Percentiles rank a stretch among this genome's conserved stretches.
Evolutionary conservation across 2,797 vertebrate genomes (phyloP).

Genomic region (Pogoniulus pusillus): DNA sequence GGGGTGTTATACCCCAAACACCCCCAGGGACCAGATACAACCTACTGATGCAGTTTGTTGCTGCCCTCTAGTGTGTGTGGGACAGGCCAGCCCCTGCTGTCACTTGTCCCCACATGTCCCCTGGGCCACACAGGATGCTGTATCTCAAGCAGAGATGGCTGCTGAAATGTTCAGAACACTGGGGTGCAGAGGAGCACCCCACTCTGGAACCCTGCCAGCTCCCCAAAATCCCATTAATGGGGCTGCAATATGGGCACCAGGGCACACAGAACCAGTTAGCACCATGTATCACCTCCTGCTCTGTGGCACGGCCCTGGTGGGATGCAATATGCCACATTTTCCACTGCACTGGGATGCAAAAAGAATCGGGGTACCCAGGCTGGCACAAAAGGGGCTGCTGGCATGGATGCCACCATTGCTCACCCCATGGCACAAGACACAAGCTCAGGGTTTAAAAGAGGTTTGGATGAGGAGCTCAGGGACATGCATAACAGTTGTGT

Average conservation of each 20-base stretch:
- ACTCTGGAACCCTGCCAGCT: no score
- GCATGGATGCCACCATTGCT: rapidly evolving
- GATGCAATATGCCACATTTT: rapidly evolving
- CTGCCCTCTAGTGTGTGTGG: conserved; percentile 71
- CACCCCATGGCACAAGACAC: not conserved
- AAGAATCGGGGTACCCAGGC: not conserved
- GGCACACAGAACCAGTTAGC: not conserved
- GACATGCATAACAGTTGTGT: no score
- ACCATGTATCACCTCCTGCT: not conserved
- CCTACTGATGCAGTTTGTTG: conserved; percentile 11
- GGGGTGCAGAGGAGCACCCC: not conserved
- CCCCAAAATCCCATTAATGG: not conserved
- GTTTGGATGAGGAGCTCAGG: no score
- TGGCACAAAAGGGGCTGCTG: not conserved
- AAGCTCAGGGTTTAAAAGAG: not conserved
- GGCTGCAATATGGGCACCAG: rapidly evolving
- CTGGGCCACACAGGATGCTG: not conserved
- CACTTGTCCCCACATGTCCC: not conserved
- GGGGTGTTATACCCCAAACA: not conserved
- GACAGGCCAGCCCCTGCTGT: not conserved
- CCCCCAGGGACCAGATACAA: not conserved
- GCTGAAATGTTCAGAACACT: not conserved
- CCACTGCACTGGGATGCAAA: not conserved
- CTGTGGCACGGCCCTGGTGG: rapidly evolving
- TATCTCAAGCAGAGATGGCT: rapidly evolving